Base-by-base conservation (phyloP, 1,140 invertebrate genomes). In the Globodera ellingtonae region DNA sequence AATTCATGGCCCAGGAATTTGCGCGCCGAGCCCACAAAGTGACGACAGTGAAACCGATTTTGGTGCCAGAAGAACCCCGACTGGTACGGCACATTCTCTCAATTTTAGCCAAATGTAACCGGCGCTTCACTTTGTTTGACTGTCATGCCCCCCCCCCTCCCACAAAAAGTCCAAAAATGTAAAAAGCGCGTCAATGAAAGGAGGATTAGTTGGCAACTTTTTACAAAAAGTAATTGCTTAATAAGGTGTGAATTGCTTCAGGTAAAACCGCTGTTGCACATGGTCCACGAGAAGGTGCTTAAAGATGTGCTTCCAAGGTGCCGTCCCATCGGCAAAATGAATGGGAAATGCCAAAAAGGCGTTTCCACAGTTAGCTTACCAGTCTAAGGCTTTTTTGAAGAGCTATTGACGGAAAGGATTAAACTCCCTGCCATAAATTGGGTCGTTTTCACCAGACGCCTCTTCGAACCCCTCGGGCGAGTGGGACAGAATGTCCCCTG, bases 31-130 rank as follows among this genome's bases (percentile, higher is more conserved):
- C 88, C 79, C 87, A 88, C 72, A 86, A 84, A 78, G 81, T 82
- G 48, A 83, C 85, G 62, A 88, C 87, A 3, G 82, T 88, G 59
- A 88, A 88, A 73, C 86, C 88, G 6, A 83, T 88, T 71, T 72
- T 88, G n/a, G 89, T 88, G 72, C 87, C 87, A n/a, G 87, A 88
- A 77, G 88, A 89, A 52, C 87, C 87, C 9, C 69, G 88, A 79
- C 78, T 88, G 6, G 87, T 89, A 44, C 35, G n/a, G 59, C 13
- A 21, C 13, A 21, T 15, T 65, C 1, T 65, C 1, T 84, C 65
- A 62, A 46, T 74, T 74, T 24, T 10, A 0, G 35, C 35, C 35
- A 35, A 35, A 35, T 35, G 35, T 35, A 35, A 35, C 35, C 35
- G 35, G 35, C 35, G 35, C 2, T 35, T 35, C 35, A 35, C 35